Conservation (phyloP, 2,888 invertebrate genomes). For the Tipula helvola region DNA sequence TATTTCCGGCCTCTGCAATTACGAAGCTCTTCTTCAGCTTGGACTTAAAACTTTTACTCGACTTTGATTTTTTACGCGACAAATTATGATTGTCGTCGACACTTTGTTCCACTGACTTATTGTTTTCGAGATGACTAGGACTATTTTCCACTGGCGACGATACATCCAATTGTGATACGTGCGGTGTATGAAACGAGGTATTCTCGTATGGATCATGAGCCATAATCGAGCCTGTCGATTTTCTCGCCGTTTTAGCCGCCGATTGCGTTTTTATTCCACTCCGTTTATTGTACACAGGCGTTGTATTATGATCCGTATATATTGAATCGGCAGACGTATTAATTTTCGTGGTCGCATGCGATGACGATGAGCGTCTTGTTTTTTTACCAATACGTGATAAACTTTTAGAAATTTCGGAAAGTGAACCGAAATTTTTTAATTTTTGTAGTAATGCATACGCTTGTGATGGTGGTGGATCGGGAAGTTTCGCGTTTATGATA, state of each 20-base stretch:
- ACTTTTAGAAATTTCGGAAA: constrained; percentile 28
- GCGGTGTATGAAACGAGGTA: constrained; percentile 23
- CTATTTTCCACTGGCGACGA: constrained; percentile 13
- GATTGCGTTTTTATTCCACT: constrained; percentile 11
- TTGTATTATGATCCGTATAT: neutral
- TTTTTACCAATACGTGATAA: constrained; percentile 41
- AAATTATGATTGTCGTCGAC: constrained; percentile 15
- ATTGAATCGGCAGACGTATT: no score
- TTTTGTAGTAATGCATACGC: constrained; percentile 56
- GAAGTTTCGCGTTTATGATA: constrained; percentile 41
- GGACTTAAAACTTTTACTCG: constrained; percentile 44
- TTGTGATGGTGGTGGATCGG: constrained; percentile 46
- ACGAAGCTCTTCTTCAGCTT: constrained; percentile 44
- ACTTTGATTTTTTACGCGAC: constrained; percentile 35
- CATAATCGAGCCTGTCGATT: constrained; percentile 10
- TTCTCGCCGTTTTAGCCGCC: neutral
- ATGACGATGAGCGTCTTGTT: constrained; percentile 1
- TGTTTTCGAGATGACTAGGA: constrained; percentile 11
- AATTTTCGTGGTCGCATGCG: constrained; percentile 18
- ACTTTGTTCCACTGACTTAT: neutral
- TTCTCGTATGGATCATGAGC: constrained; percentile 25
- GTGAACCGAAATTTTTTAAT: constrained; percentile 29
- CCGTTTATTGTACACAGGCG: constrained; percentile 21
- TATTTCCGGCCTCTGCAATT: constrained; percentile 34
- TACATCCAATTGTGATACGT: constrained; percentile 11